A percentile compares a stretch with the other conserved stretches of the same genome.
These are phyloP conservation scores for Brenthis ino DNA, from an alignment of 2,888 invertebrate genomes.

Conservation along the genomic window DNA sequence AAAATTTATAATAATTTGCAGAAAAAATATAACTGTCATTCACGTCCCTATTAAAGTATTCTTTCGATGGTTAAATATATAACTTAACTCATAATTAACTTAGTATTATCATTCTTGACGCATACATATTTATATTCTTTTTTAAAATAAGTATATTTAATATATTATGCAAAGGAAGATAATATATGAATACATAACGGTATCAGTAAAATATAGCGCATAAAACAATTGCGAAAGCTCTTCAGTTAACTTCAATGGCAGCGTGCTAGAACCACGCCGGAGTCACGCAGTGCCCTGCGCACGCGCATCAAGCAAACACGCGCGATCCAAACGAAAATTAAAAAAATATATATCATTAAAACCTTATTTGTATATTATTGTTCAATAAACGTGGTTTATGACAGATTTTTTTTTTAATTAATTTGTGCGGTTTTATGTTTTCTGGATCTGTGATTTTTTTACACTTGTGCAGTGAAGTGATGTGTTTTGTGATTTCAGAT, in stretches of 20 bases:
- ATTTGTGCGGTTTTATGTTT: constrained; percentile 3
- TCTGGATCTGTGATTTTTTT: constrained; percentile 8
- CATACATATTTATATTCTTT: neutral
- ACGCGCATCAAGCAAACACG: constrained; percentile 73
- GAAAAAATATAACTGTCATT: too few relatives aligned
- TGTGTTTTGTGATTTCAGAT: constrained; percentile 34
- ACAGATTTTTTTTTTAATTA: neutral
- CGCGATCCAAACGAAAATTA: constrained; percentile 40
- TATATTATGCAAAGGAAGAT: constrained; percentile 26
- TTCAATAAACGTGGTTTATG: neutral
- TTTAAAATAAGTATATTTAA: neutral
- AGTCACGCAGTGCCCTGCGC: constrained; percentile 65
- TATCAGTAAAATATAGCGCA: constrained; percentile 38
- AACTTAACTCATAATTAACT: too few relatives aligned
- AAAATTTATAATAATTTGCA: too few relatives aligned
- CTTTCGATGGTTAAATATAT: too few relatives aligned
- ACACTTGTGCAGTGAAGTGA: constrained; percentile 33
- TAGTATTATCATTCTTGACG: too few relatives aligned
- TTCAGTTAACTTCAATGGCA: constrained; percentile 77
- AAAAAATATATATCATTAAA: neutral
- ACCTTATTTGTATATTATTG: neutral
- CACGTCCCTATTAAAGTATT: too few relatives aligned
- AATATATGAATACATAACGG: constrained; percentile 35
- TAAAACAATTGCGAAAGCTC: constrained; percentile 61
- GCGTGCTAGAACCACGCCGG: constrained; percentile 48